phyloP scores from a whole-genome alignment of 2,888 invertebrate genomes.

The Himalopsyche kuldschensis region DNA sequence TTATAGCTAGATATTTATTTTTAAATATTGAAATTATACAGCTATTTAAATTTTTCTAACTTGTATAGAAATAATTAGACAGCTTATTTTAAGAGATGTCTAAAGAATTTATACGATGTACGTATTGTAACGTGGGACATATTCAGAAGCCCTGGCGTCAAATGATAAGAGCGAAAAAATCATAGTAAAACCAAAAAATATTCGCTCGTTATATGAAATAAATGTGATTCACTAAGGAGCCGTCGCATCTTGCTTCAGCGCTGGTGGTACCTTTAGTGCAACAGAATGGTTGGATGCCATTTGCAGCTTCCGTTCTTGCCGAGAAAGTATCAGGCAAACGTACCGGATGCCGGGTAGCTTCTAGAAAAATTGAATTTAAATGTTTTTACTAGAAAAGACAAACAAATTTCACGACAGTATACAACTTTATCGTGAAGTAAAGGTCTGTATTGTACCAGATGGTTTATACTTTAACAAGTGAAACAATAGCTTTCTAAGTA shows the following conservation, averaged over 20 bases:
- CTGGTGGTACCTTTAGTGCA: background rate
- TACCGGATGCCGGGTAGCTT: background rate
- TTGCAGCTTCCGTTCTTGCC: background rate
- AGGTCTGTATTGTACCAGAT: background rate
- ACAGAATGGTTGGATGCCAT: background rate
- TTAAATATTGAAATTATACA: too few species aligned
- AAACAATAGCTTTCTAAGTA: too few species aligned
- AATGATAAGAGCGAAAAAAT: constrained; percentile 24
- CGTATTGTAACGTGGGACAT: too few species aligned
- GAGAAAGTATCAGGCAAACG: background rate
- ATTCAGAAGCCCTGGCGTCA: background rate
- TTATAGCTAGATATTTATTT: too few species aligned
- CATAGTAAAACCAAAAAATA: constrained; percentile 17
- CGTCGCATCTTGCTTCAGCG: background rate
- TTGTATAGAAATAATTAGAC: too few species aligned
- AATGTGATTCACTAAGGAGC: constrained; percentile 29
- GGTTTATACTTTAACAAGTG: background rate
- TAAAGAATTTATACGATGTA: background rate
- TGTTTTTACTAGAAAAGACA: background rate
- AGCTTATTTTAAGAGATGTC: too few species aligned
- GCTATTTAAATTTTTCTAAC: too few species aligned
- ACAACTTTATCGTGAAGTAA: background rate
- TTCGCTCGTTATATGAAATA: constrained; percentile 35
- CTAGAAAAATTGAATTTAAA: background rate
- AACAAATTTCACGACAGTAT: background rate